These are phyloP conservation scores for Cephalotes varians DNA, from an alignment of 2,888 invertebrate species.

Conservation along the genomic window DNA sequence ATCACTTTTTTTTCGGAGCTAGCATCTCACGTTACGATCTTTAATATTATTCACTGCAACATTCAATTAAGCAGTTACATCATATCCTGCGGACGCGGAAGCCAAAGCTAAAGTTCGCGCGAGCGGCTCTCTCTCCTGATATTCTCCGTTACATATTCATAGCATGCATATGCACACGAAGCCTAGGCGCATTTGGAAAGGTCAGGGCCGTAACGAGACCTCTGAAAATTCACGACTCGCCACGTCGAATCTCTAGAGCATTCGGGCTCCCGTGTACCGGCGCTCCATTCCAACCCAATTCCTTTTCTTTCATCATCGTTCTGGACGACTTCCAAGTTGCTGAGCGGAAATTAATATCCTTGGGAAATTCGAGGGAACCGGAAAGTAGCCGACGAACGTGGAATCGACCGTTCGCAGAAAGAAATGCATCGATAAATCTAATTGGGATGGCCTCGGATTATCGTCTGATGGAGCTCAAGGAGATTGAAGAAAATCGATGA, in stretches of 20 bases:
- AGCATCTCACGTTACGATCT: constrained; percentile 17
- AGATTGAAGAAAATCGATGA: constrained; percentile 22
- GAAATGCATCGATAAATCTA: constrained; percentile 31
- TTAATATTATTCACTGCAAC: constrained; percentile 21
- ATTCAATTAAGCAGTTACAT: constrained; percentile 39
- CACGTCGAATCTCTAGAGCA: constrained; percentile 4
- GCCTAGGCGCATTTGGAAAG: constrained; percentile 70
- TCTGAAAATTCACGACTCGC: constrained; percentile 64
- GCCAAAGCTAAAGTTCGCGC: neutral
- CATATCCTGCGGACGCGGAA: constrained; percentile 13
- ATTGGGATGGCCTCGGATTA: constrained; percentile 22
- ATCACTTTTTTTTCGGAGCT: neutral
- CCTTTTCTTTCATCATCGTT: constrained; percentile 65
- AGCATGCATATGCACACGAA: constrained; percentile 15
- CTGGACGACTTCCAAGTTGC: constrained; percentile 62
- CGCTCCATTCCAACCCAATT: constrained; percentile 72
- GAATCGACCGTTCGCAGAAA: constrained; percentile 14
- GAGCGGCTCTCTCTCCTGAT: neutral
- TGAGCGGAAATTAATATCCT: constrained; percentile 64
- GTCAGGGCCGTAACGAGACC: constrained; percentile 69
- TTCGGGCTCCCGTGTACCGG: neutral
- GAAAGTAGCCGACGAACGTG: constrained; percentile 23
- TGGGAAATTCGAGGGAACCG: constrained; percentile 33
- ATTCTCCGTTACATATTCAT: constrained; percentile 48
- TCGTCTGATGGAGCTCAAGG: constrained; percentile 6